Evolutionary conservation across 2,888 invertebrate genomes (phyloP), one percentile per base, ranked within the genome.

Genomic region (Autographa gamma): DNA sequence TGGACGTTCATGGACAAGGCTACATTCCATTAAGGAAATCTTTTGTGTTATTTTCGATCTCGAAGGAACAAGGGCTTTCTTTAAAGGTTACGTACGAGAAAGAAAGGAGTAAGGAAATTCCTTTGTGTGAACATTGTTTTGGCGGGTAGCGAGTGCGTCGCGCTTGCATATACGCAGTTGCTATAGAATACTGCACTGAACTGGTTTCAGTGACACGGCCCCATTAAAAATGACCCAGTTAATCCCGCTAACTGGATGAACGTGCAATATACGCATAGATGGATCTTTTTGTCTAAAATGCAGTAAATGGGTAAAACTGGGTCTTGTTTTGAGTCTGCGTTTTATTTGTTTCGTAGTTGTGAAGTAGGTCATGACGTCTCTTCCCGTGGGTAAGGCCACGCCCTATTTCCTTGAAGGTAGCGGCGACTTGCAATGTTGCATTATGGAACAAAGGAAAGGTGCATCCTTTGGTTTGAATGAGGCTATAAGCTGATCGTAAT

Each of bases 221-320:
- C 80, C 78, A 82, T 83, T 82, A 73, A 74, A 77, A 70, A n/a
- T 82, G 84, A 84, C 82, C 80, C 60, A 83, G 67, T 68, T 84
- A 75, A 71, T 72, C 82, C 67, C 71, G 32, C 71, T 82, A 81
- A 81, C 84, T 83, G 74, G 72, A 83, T 81, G 81, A 78, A 59
- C 71, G 67, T 67, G 68, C 59, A 75, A 78, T 72, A 70, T 69
- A 77, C 31, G 69, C 59, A 66, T 66, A 66, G 43, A 74, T 60
- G 63, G 66, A 58, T 34, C 59, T 69, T 64, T 80, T 64, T 58
- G 13, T 19, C 25, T 25, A 5, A 54, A 54, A 54, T 54, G 54
- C 54, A 54, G 54, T 19, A 19, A 48, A 56, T 25, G 54, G 54
- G 11, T 56, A 25, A 11, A 56, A 56, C 19, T 25, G 25, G 25